Base-by-base conservation (phyloP, 1,140 invertebrate genomes). In the Pissodes strobi region DNA sequence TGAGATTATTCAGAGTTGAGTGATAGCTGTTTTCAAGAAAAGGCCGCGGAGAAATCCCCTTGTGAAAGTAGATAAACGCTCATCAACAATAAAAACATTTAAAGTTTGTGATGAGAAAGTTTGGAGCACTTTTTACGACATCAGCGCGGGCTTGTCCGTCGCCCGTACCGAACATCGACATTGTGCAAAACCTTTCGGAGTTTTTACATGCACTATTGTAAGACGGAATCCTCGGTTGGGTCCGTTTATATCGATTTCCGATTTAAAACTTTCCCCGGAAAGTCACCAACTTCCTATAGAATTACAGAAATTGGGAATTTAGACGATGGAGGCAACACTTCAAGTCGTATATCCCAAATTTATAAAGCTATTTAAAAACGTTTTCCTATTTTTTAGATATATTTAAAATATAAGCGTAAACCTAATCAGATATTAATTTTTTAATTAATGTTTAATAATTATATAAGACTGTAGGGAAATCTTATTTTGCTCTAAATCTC, bases 31-130 rank as follows among this genome's bases (percentile, higher is more conserved):
- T 65, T 65, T 52, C 63, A 55, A 51, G 63, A 59, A 59, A 52
- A 59, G 39, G 41, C 61, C 22, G 25, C 27, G 39, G 52, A 41
- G 46, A 57, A 64, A 66, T 64, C 61, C 69, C 69, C 67, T 48
- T 64, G 61, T 37, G 63, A 67, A 66, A 69, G 52, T 64, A 65
- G 69, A 71, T 69, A 71, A 71, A 68, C 65, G 68, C 46, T 71
- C 70, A 71, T 71, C 70, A 71, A 69, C 68, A 69, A 69, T 71
- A 71, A 71, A 69, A 71, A 71, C 69, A 51, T 65, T 68, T 66
- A 63, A 71, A 71, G 69, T 71, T 71, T 60, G 45, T 58, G 53
- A 71, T 66, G 65, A 64, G 55, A 48, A 69, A 71, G 57, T 71
- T 69, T 46, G 30, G 67, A 59, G 38, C 41, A 48, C 30, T 71